Conservation (phyloP, 23 tunicate species). For the Pegea sp. region DNA sequence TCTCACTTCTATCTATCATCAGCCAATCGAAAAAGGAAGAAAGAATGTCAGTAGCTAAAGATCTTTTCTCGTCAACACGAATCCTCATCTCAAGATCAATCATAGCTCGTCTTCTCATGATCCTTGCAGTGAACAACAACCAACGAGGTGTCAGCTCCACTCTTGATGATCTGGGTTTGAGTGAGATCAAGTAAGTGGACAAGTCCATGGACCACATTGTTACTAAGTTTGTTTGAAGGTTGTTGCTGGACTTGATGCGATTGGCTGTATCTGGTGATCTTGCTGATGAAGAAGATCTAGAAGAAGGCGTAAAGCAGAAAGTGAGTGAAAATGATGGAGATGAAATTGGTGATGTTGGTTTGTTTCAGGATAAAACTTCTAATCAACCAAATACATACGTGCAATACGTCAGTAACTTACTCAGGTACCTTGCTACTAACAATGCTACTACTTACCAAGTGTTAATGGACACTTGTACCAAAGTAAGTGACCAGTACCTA, state of each 20-base stretch:
- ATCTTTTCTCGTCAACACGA: conserved; percentile 7
- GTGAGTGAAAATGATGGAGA: not conserved
- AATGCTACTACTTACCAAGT: conserved; percentile 15
- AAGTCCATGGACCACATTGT: not conserved
- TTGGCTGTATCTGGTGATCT: conserved; percentile 22
- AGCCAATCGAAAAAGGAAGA: not conserved
- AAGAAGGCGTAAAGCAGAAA: not conserved
- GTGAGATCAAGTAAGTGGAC: conserved; percentile 33
- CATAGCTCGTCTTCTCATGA: conserved; percentile 31
- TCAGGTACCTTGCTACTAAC: conserved; percentile 12
- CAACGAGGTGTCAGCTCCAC: conserved; percentile 31
- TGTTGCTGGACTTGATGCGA: conserved; percentile 15
- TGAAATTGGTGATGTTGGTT: no score
- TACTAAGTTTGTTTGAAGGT: conserved; percentile 4
- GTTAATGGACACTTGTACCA: conserved; percentile 19
- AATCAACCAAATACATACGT: conserved; percentile 3
- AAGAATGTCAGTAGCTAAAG: conserved; percentile 1
- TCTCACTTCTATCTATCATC: not conserved
- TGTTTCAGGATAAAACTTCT: no score
- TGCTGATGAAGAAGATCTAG: conserved; percentile 4
- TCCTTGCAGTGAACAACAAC: conserved; percentile 35
- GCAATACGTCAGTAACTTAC: conserved; percentile 15
- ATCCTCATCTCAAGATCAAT: conserved; percentile 26
- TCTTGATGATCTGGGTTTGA: conserved; percentile 41
- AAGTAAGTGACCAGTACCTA: conserved; percentile 15